Base-by-base conservation (phyloP, 2,113 vertebrate species). In the Stegastes partitus region DNA sequence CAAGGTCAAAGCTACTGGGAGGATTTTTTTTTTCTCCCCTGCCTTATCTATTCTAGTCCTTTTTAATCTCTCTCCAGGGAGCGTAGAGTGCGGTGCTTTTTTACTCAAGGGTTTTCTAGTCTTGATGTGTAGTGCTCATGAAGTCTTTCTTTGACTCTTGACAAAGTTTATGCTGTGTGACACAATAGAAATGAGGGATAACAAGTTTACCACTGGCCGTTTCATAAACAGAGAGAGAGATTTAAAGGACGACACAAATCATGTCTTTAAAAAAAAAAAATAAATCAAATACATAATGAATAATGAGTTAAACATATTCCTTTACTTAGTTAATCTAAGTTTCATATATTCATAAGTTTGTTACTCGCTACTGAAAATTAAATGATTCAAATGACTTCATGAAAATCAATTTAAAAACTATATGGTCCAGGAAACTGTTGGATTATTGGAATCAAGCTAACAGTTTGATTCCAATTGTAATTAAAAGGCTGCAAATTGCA, bases 31-130 rank as follows among this genome's bases (percentile, higher is more conserved):
- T 31, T 51, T 45, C 3, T 68, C 49, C 62, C 64, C 83, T 67
- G 74, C 81, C 61, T 56, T 74, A 79, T 83, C 68, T 54, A 71
- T 82, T 82, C 53, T 21, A 56, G 51, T 65, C 73, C 57, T 68
- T 81, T 78, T 76, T 73, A 89, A 79, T 82, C 68, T 87, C 50
- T 76, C 67, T 74, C 67, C n/a, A 0, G 31, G 59, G 62, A 85
- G n/a, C 44, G 65, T n/a, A 18, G 53, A 61, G 39, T 22, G n/a
- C 14, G n/a, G 45, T 57, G 54, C 51, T 56, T 65, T 56, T 65
- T 71, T 50, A 68, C 68, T 82, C 42, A 59, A 81, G 71, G 31
- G 28, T 37, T 39, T 70, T 54, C 37, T 5, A 26, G 21, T 63
- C 70, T 66, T 59, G 55, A 62, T 75, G 45, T 64, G 66, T 7